Evolutionary conservation across 2,888 invertebrate species (phyloP).

Genomic region (Drosophila paramelanica): DNA sequence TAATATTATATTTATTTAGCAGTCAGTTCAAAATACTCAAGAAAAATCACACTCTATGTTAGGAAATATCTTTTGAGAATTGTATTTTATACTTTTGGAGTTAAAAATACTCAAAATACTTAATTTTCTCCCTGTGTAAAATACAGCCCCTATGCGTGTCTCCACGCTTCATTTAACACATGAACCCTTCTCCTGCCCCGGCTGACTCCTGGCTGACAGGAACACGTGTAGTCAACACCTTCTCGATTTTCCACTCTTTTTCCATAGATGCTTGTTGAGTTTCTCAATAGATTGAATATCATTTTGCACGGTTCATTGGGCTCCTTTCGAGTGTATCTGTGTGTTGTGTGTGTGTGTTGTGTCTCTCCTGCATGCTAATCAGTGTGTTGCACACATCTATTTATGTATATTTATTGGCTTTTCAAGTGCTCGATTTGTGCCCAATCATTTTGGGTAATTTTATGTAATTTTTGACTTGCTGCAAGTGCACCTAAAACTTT

Average conservation of each 20-base stretch:
- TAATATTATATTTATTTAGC: too few relatives aligned
- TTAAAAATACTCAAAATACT: too few relatives aligned
- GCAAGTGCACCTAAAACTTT: conserved; percentile 26
- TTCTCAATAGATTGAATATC: conserved; percentile 50
- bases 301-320: conserved; percentile 75
- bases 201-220: conserved; percentile 22
- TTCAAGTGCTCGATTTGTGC: conserved; percentile 41
- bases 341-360: conserved; percentile 23
- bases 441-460: conserved; percentile 35
- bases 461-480: conserved; percentile 42
- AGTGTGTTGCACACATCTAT: conserved; percentile 22
- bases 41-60: too few relatives aligned
- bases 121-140: not conserved
- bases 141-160: conserved; percentile 10
- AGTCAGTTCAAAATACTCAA: too few relatives aligned
- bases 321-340: conserved; percentile 21
- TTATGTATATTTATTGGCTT: conserved; percentile 44
- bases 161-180: conserved; percentile 56
- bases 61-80: too few relatives aligned
- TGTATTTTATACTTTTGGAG: too few relatives aligned
- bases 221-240: conserved; percentile 74
- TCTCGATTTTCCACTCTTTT: conserved; percentile 32
- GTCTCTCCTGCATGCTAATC: conserved; percentile 52
- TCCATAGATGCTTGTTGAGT: conserved; percentile 69
- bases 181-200: conserved; percentile 23